A percentile compares a stretch with the other conserved stretches of the same genome.
phyloP scores from a whole-genome alignment of 2,888 invertebrate genomes.

The Heteropelma amictum region DNA sequence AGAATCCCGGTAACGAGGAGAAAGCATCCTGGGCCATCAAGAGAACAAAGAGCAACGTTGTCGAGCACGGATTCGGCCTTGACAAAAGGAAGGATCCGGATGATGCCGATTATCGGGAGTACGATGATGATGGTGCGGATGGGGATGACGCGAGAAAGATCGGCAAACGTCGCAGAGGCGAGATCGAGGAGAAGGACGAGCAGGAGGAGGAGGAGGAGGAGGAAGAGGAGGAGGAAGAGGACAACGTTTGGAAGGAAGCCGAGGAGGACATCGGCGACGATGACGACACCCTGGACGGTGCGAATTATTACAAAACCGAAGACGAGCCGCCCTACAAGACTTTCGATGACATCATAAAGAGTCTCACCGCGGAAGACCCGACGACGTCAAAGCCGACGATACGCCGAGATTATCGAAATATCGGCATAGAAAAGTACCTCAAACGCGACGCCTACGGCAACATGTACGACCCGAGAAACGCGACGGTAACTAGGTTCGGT shows the following conservation, averaged over 20 bases:
- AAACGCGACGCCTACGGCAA: conserved; percentile 67
- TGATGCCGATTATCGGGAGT: conserved; percentile 31
- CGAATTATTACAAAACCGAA: conserved; percentile 64
- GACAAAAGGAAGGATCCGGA: conserved; percentile 18
- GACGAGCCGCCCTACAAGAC: conserved; percentile 66
- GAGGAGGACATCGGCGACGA: conserved; percentile 50
- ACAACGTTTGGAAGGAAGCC: conserved; percentile 53
- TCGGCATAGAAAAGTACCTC: conserved; percentile 57
- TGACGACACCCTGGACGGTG: conserved; percentile 64
- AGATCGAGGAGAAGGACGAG: conserved; percentile 45
- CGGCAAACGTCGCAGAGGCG: not conserved
- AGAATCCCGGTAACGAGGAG: conserved; percentile 40
- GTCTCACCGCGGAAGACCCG: conserved; percentile 67
- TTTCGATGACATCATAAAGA: conserved; percentile 74
- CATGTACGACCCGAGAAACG: conserved; percentile 62
- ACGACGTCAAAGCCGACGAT: conserved; percentile 58
- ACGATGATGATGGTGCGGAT: not conserved
- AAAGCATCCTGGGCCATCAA: conserved; percentile 20
- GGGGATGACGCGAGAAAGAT: not conserved
- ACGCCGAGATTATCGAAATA: conserved; percentile 56
- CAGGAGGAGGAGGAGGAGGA: conserved; percentile 45
- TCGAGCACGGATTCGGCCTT: not conserved
- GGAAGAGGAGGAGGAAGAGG: conserved; percentile 52
- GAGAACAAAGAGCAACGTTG: conserved; percentile 15
- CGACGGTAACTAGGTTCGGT: not conserved